A percentile compares a stretch with the other conserved stretches of the same genome.
These are phyloP conservation scores for Chromoteleia sp. DNA, from an alignment of 2,888 invertebrate genomes.

Conservation along the genomic window DNA sequence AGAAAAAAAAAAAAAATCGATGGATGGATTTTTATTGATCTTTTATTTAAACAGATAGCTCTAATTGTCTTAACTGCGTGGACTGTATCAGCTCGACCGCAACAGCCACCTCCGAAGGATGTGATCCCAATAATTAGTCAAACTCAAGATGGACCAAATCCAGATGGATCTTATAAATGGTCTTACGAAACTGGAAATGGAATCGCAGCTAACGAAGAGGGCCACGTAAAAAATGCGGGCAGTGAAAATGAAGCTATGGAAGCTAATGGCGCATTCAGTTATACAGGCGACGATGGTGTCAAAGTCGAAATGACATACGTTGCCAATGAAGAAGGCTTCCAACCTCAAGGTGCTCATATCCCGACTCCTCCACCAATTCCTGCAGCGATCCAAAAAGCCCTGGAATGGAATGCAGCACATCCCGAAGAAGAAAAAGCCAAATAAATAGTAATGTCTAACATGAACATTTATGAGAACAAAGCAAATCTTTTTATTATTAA, in stretches of 20 bases:
- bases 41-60: conserved; percentile 46
- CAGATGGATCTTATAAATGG: conserved; percentile 82
- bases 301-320: conserved; percentile 87
- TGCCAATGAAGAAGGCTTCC: conserved; percentile 90
- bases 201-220: conserved; percentile 84
- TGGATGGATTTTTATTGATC: too few species aligned
- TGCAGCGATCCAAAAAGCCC: conserved; percentile 82
- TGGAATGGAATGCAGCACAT: conserved; percentile 81
- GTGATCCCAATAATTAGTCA: conserved; percentile 80
- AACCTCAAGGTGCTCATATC: conserved; percentile 86
- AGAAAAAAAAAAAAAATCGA: too few species aligned
- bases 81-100: conserved; percentile 73
- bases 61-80: conserved; percentile 73
- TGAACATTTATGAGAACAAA: neutral
- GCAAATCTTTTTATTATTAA: neutral
- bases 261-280: conserved; percentile 85
- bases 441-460: conserved; percentile 50
- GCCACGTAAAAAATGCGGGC: conserved; percentile 86
- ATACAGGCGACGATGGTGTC: conserved; percentile 88
- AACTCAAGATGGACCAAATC: conserved; percentile 80
- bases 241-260: conserved; percentile 85
- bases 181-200: conserved; percentile 85
- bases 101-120: conserved; percentile 60
- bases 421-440: conserved; percentile 73
- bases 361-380: conserved; percentile 82